Conservation (phyloP, 2,797 vertebrate species). For the Nasua narica region DNA sequence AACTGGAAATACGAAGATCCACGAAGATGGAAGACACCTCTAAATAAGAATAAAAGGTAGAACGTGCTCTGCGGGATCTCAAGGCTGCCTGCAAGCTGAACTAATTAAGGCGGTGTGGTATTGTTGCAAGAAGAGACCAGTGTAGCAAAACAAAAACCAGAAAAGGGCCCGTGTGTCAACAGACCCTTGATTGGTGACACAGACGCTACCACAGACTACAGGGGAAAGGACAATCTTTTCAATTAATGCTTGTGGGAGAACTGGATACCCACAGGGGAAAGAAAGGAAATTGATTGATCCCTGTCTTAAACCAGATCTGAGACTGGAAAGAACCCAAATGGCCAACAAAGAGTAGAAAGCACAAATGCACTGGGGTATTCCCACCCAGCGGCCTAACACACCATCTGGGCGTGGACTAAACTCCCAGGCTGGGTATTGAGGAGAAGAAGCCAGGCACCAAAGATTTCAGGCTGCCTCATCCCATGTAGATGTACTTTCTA, state of each 20-base stretch:
- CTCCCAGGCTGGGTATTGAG: neutral
- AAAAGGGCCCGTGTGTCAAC: neutral
- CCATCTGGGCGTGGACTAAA: too few species aligned
- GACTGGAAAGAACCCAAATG: neutral
- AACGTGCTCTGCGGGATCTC: neutral
- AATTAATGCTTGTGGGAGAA: neutral
- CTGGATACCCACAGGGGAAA: neutral
- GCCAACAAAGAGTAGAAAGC: neutral
- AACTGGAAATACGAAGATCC: constrained; percentile 4
- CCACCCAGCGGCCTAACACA: neutral
- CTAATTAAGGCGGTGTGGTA: neutral
- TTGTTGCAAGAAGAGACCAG: neutral
- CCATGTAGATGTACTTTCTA: neutral
- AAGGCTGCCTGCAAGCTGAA: neutral
- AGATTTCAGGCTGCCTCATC: neutral
- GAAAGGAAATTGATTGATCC: neutral
- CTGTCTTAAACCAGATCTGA: neutral
- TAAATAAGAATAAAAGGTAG: neutral
- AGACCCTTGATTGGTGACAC: neutral
- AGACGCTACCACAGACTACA: neutral
- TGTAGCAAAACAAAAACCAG: neutral
- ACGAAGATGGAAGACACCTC: neutral
- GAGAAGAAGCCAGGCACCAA: neutral
- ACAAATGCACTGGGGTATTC: neutral
- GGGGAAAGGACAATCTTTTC: neutral